phyloP scores from a whole-genome alignment of 2,888 invertebrate species.

The Ectemnius lituratus region DNA sequence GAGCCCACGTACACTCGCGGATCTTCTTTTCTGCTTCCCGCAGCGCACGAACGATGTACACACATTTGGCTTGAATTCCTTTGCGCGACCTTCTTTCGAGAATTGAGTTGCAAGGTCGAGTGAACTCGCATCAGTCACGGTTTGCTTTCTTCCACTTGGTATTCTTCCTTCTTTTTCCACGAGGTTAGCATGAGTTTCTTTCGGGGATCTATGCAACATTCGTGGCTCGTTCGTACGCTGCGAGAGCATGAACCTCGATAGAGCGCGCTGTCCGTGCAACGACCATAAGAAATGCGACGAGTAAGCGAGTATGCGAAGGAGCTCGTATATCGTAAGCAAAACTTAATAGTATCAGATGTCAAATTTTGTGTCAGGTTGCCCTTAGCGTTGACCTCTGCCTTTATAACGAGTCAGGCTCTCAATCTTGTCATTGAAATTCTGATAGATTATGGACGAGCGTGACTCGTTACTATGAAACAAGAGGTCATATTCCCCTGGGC shows the following conservation, averaged over 20 bases:
- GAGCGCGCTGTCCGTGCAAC: constrained; percentile 53
- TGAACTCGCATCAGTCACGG: background rate
- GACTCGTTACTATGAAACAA: background rate
- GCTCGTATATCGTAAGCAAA: constrained; percentile 48
- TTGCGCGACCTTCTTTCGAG: constrained; percentile 12
- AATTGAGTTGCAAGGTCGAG: constrained; percentile 15
- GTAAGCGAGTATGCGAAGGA: constrained; percentile 45
- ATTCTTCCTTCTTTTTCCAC: constrained; percentile 1
- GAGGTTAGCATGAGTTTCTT: background rate
- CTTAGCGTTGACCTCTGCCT: background rate
- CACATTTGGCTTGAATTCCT: background rate
- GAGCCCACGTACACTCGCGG: constrained; percentile 50
- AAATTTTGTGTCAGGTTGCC: background rate
- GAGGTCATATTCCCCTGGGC: background rate
- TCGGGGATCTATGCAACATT: background rate
- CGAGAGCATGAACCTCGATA: constrained; percentile 32
- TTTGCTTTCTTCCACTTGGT: background rate
- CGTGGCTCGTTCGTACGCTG: constrained; percentile 37
- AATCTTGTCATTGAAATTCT: no score
- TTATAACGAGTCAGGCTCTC: no score
- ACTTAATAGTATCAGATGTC: constrained; percentile 12
- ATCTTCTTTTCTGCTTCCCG: constrained; percentile 27
- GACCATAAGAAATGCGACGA: constrained; percentile 56
- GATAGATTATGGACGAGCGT: no score
- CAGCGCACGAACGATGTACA: constrained; percentile 39